Conservation (phyloP, 2,113 vertebrate species). For the Motacilla tschutschensis region DNA sequence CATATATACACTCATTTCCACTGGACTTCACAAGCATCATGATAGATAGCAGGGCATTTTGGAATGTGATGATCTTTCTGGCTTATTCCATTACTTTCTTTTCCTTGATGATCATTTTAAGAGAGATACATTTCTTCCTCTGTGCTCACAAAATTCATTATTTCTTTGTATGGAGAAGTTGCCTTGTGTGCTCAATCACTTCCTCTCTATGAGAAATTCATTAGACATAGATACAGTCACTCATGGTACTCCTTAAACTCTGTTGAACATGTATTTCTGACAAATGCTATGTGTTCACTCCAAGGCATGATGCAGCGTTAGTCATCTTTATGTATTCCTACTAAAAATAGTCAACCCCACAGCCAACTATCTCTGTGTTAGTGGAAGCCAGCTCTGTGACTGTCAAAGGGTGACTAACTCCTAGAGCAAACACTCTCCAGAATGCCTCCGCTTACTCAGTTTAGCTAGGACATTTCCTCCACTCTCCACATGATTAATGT, state of each 20-base stretch:
- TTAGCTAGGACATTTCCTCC: conserved; percentile 33
- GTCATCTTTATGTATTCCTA: conserved; percentile 53
- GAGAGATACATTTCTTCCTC: neutral
- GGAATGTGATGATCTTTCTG: neutral
- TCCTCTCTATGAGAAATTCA: conserved; percentile 33
- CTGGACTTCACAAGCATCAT: neutral
- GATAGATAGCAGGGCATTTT: neutral
- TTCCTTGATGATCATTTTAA: neutral
- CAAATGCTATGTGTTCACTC: conserved; percentile 47
- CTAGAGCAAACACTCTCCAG: conserved; percentile 50
- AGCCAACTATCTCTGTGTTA: conserved; percentile 37
- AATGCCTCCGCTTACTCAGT: conserved; percentile 41
- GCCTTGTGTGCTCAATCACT: neutral
- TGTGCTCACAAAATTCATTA: neutral
- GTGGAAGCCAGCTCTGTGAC: conserved; percentile 33
- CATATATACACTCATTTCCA: neutral
- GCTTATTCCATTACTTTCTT: neutral
- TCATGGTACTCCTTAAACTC: conserved; percentile 24
- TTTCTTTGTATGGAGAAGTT: conserved; percentile 9
- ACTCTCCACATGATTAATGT: conserved; percentile 35
- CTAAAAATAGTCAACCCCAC: conserved; percentile 53
- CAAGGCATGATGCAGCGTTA: conserved; percentile 51
- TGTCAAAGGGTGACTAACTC: conserved; percentile 56
- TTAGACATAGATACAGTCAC: conserved; percentile 27
- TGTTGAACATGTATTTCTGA: conserved; percentile 43